Conservation (phyloP, 2,888 invertebrate species). For the Sicus ferrugineus region DNA sequence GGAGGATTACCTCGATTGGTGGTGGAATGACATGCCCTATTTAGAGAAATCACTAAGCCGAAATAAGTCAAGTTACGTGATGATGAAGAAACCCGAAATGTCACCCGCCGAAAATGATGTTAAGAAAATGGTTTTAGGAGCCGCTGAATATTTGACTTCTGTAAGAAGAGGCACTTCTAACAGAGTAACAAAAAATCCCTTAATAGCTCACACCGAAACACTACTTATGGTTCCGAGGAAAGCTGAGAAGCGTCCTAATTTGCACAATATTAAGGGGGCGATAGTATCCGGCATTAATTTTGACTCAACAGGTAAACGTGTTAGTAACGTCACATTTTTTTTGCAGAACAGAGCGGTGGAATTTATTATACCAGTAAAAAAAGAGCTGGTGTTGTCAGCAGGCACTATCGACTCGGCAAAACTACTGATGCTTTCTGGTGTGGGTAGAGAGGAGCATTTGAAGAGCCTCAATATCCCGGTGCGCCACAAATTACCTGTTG, state of each 20-base stretch:
- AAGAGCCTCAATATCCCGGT: slow-evolving; percentile 44
- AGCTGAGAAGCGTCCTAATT: slow-evolving; percentile 72
- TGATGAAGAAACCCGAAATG: slow-evolving; percentile 60
- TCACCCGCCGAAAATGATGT: slow-evolving; percentile 30
- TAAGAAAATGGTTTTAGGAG: slow-evolving; percentile 56
- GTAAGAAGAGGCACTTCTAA: slow-evolving; percentile 53
- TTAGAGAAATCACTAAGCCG: slow-evolving; percentile 74
- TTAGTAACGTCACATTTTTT: slow-evolving; percentile 62
- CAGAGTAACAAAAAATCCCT: slow-evolving; percentile 58
- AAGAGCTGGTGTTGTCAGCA: slow-evolving; percentile 51
- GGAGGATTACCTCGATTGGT: slow-evolving; percentile 71
- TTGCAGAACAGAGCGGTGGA: slow-evolving; percentile 67
- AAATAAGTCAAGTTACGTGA: slow-evolving; percentile 54
- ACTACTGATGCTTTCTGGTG: slow-evolving; percentile 53
- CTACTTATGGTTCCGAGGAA: slow-evolving; percentile 64
- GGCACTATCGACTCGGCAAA: slow-evolving; percentile 51
- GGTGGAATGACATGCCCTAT: slow-evolving; percentile 78
- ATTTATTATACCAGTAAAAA: too few relatives aligned
- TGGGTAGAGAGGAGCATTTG: slow-evolving; percentile 48
- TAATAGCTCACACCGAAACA: slow-evolving; percentile 65
- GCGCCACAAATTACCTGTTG: slow-evolving; percentile 65
- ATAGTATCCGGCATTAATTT: slow-evolving; percentile 68
- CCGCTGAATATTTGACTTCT: slow-evolving; percentile 62
- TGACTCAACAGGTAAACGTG: slow-evolving; percentile 61
- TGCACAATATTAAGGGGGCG: slow-evolving; percentile 68